These are phyloP conservation scores for Rhinella marina DNA, from an alignment of 2,797 vertebrate species.

Conservation along the genomic window DNA sequence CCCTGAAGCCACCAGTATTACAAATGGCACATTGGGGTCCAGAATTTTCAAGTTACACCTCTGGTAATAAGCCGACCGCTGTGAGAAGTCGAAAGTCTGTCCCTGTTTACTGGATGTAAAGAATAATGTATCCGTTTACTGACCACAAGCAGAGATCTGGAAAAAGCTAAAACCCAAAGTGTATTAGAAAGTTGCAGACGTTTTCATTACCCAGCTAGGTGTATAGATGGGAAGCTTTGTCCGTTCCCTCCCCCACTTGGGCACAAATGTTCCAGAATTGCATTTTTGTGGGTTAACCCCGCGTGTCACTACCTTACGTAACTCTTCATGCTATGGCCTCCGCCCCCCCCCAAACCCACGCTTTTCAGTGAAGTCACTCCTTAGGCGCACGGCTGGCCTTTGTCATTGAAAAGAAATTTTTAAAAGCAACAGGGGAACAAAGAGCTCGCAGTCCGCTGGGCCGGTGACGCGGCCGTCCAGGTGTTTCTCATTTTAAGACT, in stretches of 20 bases:
- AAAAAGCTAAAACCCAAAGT: neutral
- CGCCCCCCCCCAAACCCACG: neutral
- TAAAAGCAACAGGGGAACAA: constrained; percentile 55
- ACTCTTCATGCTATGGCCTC: neutral
- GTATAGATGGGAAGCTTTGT: constrained; percentile 13
- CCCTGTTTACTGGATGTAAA: neutral
- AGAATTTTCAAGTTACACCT: too few species aligned
- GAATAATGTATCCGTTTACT: neutral
- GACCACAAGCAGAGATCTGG: neutral
- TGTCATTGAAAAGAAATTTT: constrained; percentile 30
- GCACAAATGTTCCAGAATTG: constrained; percentile 7
- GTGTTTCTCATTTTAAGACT: constrained; percentile 57
- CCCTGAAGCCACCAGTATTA: too few species aligned
- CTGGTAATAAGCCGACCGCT: too few species aligned
- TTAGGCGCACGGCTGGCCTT: constrained; percentile 15
- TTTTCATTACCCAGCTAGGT: neutral
- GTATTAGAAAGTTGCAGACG: neutral
- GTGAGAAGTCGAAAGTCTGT: too few species aligned
- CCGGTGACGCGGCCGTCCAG: constrained; percentile 38
- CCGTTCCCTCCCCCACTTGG: neutral
- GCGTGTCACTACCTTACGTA: constrained; percentile 36
- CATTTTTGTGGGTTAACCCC: constrained; percentile 35
- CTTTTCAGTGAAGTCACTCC: constrained; percentile 4
- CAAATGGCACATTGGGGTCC: too few species aligned
- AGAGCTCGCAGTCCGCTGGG: constrained; percentile 20